Evolutionary conservation across 2,888 invertebrate species (phyloP).

Genomic region (Arctia plantaginis): DNA sequence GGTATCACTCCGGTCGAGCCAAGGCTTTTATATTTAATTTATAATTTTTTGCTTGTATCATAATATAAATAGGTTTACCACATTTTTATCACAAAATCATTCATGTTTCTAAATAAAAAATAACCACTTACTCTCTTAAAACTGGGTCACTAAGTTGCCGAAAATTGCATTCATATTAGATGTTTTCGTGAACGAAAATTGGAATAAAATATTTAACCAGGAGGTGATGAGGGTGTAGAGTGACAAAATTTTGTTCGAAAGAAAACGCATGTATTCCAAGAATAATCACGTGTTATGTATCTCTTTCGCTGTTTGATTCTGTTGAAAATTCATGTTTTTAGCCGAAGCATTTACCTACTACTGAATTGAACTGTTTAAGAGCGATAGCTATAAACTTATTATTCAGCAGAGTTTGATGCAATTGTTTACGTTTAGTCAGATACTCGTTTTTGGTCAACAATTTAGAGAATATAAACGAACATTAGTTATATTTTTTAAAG

Average conservation of each 20-base stretch:
- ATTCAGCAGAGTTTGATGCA: too few relatives aligned
- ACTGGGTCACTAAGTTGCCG: slow-evolving; percentile 19
- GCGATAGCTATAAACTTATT: too few relatives aligned
- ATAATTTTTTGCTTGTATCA: not conserved
- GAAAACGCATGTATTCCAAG: not conserved
- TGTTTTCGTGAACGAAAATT: slow-evolving; percentile 20
- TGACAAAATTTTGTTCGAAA: not conserved
- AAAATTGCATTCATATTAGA: slow-evolving; percentile 26
- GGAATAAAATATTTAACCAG: slow-evolving; percentile 22
- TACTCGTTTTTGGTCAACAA: too few relatives aligned
- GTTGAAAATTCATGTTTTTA: too few relatives aligned
- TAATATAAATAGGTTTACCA: too few relatives aligned
- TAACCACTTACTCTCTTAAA: slow-evolving; percentile 4
- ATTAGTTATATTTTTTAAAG: too few relatives aligned
- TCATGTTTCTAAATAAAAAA: slow-evolving; percentile 13
- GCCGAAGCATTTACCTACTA: too few relatives aligned
- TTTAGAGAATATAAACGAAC: too few relatives aligned
- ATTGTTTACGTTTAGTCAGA: too few relatives aligned
- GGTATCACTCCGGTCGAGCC: too few relatives aligned
- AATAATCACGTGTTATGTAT: not conserved
- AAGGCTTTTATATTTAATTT: not conserved
- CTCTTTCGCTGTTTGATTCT: too few relatives aligned
- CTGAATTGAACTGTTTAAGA: too few relatives aligned
- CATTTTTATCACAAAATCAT: not conserved
- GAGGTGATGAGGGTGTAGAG: not conserved